Evolutionary conservation across 1,140 invertebrate species (phyloP).

Genomic region (Lysiphlebus fabarum): DNA sequence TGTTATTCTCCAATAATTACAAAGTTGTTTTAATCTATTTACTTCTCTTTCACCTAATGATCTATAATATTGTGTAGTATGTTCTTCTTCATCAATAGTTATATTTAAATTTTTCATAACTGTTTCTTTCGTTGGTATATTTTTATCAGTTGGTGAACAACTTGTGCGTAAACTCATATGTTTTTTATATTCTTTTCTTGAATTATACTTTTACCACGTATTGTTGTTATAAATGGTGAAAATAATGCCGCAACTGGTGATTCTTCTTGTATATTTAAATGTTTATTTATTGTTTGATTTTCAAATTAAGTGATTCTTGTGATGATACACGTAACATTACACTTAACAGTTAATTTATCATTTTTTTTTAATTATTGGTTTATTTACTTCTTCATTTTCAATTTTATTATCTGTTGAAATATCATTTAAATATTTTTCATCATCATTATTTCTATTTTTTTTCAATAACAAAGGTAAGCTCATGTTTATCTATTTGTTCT

Average conservation of each 20-base stretch:
- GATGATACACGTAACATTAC: neutral
- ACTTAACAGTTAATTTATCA: neutral
- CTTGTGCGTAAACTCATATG: constrained; percentile 40
- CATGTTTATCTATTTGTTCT: constrained; percentile 3
- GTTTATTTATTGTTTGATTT: constrained; percentile 12
- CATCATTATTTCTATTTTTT: neutral
- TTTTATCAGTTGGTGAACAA: constrained; percentile 1
- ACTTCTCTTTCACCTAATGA: constrained; percentile 55
- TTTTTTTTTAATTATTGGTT: neutral
- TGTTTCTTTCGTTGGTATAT: constrained; percentile 46
- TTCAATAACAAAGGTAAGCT: neutral
- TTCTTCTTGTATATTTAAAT: neutral
- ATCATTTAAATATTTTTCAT: neutral
- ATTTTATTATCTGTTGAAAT: constrained; percentile 1
- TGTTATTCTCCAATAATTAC: constrained; percentile 50
- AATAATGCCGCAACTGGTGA: constrained; percentile 29
- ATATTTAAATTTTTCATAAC: constrained; percentile 46
- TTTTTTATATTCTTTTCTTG: constrained; percentile 48
- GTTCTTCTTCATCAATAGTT: constrained; percentile 48
- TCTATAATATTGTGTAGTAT: constrained; percentile 58
- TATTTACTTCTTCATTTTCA: no score
- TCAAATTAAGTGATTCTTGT: neutral
- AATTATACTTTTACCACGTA: constrained; percentile 53
- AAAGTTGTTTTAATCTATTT: constrained; percentile 47
- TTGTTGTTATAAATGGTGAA: constrained; percentile 43